These are phyloP conservation scores for Chaetogeoica ovagalla DNA, from an alignment of 2,888 invertebrate genomes.

Conservation along the genomic window DNA sequence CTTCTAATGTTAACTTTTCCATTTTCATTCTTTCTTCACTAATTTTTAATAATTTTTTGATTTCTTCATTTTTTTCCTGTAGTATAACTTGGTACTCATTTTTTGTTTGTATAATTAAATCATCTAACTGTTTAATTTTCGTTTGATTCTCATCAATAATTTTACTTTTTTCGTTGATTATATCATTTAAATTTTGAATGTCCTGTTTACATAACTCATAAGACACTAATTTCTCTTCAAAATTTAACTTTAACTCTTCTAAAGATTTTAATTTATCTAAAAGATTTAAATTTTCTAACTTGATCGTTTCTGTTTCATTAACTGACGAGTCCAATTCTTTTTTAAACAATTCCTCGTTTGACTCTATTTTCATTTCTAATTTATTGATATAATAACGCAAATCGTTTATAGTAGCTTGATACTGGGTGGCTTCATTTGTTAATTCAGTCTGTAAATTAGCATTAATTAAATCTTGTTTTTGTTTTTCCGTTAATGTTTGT, in stretches of 20 bases:
- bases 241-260: conserved; percentile 57
- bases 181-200: conserved; percentile 19
- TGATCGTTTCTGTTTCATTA: conserved; percentile 58
- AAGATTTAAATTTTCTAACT: conserved; percentile 54
- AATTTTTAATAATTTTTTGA: conserved; percentile 12
- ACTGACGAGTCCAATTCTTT: conserved; percentile 57
- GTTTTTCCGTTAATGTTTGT: conserved; percentile 44
- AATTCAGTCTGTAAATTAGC: conserved; percentile 30
- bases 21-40: conserved; percentile 24
- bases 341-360: conserved; percentile 57
- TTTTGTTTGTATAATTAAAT: conserved; percentile 11
- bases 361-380: conserved; percentile 58
- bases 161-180: conserved; percentile 12
- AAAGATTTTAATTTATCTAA: conserved; percentile 57
- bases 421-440: conserved; percentile 17
- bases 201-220: conserved; percentile 20
- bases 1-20: conserved; percentile 24
- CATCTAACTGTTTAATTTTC: conserved; percentile 31
- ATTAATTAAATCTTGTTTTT: conserved; percentile 44
- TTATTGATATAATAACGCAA: conserved; percentile 59
- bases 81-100: conserved; percentile 3
- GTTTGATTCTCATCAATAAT: conserved; percentile 29
- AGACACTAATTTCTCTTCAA: conserved; percentile 23
- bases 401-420: conserved; percentile 54
- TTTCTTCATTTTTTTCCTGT: conserved; percentile 44